A percentile compares a stretch with the other conserved stretches of the same genome.
phyloP scores from a whole-genome alignment of 2,797 vertebrate species.

The Pogoniulus pusillus region DNA sequence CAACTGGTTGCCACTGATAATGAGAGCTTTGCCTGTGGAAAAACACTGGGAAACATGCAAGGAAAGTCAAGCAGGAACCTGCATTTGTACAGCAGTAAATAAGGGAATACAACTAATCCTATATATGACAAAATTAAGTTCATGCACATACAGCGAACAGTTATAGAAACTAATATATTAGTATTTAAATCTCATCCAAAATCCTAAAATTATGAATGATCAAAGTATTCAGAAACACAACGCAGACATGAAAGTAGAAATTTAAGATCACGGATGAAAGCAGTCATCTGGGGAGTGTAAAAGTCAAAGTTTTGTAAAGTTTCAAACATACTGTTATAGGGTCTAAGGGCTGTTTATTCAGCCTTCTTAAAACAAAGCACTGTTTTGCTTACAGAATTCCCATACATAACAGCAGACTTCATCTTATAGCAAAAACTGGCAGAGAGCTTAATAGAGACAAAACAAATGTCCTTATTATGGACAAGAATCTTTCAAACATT shows the following conservation, averaged over 20 bases:
- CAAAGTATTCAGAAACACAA: conserved; percentile 55
- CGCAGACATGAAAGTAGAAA: conserved; percentile 56
- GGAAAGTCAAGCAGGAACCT: background rate
- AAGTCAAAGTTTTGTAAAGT: conserved; percentile 72
- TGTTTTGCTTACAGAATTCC: conserved; percentile 75
- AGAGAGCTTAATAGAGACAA: conserved; percentile 67
- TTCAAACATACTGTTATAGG: conserved; percentile 61
- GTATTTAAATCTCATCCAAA: conserved; percentile 54
- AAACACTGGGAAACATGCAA: background rate
- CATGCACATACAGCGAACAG: background rate
- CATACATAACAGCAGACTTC: conserved; percentile 39
- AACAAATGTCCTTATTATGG: conserved; percentile 55
- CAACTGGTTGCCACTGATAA: background rate
- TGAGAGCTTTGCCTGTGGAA: background rate
- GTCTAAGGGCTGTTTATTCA: conserved; percentile 67
- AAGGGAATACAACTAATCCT: background rate
- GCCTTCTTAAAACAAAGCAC: conserved; percentile 74
- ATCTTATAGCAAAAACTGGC: conserved; percentile 54
- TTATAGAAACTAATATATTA: conserved; percentile 4
- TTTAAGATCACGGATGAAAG: conserved; percentile 46
- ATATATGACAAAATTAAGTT: background rate
- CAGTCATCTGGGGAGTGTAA: conserved; percentile 69
- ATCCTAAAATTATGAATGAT: conserved; percentile 59
- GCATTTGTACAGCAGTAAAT: background rate
- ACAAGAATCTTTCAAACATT: conserved; percentile 62